Conservation (phyloP, 2,113 vertebrate genomes). For the Ornithorhynchus anatinus region DNA sequence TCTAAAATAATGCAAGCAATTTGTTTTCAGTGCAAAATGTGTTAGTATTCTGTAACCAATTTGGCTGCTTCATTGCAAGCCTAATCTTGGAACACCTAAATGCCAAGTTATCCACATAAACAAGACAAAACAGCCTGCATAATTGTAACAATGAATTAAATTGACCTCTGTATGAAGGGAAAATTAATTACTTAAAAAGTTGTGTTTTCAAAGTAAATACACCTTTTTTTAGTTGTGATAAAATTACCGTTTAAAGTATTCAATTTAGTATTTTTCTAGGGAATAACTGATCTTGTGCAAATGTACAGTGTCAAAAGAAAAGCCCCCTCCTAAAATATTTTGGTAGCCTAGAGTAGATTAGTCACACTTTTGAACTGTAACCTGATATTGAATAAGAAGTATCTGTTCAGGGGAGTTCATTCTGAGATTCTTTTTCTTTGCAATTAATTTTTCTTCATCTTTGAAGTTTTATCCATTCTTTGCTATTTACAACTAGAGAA, state of each 20-base stretch:
- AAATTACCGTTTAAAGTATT: constrained; percentile 17
- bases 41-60: constrained; percentile 46
- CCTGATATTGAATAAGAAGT: constrained; percentile 39
- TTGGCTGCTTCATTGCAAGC: constrained; percentile 35
- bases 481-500: constrained; percentile 72
- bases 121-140: background rate
- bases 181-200: constrained; percentile 14
- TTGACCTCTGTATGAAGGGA: constrained; percentile 25
- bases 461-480: constrained; percentile 62
- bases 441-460: constrained; percentile 70
- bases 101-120: background rate
- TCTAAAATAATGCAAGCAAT: constrained; percentile 49
- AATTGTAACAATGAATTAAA: constrained; percentile 24
- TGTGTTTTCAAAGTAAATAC: constrained; percentile 24
- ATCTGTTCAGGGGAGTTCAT: constrained; percentile 36
- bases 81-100: constrained; percentile 36
- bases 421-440: constrained; percentile 52
- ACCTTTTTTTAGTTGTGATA: constrained; percentile 14
- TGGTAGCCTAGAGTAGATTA: constrained; percentile 40
- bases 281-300: background rate
- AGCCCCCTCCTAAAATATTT: constrained; percentile 19
- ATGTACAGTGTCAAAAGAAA: constrained; percentile 16
- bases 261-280: constrained; percentile 18
- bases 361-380: constrained; percentile 29
- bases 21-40: constrained; percentile 46